Conservation (phyloP, 2,888 invertebrate genomes). For the Drosophila gaucha region DNA sequence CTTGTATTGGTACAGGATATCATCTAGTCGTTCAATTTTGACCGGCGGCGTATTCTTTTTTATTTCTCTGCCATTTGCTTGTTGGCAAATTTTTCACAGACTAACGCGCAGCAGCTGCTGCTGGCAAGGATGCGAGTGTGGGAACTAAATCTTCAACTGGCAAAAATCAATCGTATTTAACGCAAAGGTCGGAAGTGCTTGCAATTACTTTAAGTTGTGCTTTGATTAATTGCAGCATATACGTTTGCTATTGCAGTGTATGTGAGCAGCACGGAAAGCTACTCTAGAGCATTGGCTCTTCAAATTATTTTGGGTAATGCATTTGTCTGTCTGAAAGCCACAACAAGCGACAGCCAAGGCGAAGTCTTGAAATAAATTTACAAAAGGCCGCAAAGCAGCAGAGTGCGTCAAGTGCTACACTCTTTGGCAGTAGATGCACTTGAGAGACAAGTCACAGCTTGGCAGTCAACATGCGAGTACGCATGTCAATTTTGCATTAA, state of each 20-base stretch:
- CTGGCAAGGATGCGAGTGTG: constrained; percentile 53
- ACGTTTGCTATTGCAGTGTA: background rate
- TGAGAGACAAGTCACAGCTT: constrained; percentile 25
- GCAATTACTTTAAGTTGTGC: constrained; percentile 48
- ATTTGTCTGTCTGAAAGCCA: too few relatives aligned
- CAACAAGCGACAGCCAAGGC: constrained; percentile 6
- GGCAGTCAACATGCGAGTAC: constrained; percentile 33
- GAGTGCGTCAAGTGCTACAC: constrained; percentile 31
- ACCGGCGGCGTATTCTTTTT: background rate
- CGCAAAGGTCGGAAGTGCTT: constrained; percentile 56
- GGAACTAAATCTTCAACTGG: constrained; percentile 57
- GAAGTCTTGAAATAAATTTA: constrained; percentile 9
- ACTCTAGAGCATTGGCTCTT: background rate
- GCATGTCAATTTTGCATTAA: constrained; percentile 73
- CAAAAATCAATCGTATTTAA: constrained; percentile 74
- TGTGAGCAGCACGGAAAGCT: background rate
- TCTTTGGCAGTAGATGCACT: constrained; percentile 19
- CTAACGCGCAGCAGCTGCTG: constrained; percentile 53
- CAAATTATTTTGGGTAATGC: constrained; percentile 8
- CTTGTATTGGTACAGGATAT: background rate
- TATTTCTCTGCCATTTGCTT: constrained; percentile 46
- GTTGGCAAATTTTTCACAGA: constrained; percentile 74
- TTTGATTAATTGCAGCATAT: constrained; percentile 53
- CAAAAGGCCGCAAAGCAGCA: constrained; percentile 4
- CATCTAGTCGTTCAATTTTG: background rate